phyloP scores from a whole-genome alignment of 64 coral and sea anemone genomes.

The Astreopora myriophthalma region DNA sequence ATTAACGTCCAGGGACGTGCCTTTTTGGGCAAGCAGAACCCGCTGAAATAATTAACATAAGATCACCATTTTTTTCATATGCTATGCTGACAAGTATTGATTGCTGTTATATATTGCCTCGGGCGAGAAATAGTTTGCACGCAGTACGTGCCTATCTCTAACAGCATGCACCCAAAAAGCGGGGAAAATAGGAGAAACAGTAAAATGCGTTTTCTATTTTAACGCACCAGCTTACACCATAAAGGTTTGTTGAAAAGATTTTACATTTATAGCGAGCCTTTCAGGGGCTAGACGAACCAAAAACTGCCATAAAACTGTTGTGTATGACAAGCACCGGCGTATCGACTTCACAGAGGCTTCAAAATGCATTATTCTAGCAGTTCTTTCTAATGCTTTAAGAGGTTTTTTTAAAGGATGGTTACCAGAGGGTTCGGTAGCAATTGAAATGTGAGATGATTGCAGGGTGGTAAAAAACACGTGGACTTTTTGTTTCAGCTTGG shows the following conservation, averaged over 20 bases:
- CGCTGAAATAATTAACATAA: not conserved
- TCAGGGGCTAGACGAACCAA: too few species aligned
- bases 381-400: not conserved
- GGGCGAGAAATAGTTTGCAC: not conserved
- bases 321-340: too few species aligned
- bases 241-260: too few species aligned
- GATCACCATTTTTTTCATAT: not conserved
- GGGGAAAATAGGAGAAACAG: too few species aligned
- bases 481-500: not conserved
- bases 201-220: too few species aligned
- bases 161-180: too few species aligned
- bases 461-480: not conserved
- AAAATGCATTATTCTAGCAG: not conserved
- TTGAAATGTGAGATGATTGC: not conserved
- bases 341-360: too few species aligned
- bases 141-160: not conserved
- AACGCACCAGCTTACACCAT: too few species aligned
- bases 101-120: not conserved
- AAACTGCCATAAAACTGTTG: too few species aligned
- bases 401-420: too few species aligned
- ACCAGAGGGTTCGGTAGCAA: not conserved
- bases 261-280: too few species aligned
- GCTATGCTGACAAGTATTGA: not conserved
- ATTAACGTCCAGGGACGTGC: not conserved
- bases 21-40: not conserved